Conservation (phyloP, 1,140 invertebrate genomes). For the Drosophila sulfurigaster region DNA sequence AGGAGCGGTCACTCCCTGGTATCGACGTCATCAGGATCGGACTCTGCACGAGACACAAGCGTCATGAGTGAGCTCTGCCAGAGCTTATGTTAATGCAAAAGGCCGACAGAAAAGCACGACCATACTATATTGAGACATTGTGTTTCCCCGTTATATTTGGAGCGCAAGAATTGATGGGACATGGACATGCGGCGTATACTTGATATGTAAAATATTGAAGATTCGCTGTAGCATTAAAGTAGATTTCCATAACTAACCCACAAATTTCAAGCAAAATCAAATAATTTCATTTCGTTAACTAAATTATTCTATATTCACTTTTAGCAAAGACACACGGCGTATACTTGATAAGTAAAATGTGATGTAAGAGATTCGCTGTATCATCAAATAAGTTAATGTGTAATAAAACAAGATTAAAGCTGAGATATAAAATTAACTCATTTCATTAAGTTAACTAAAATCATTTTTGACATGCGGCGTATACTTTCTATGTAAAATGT, state of each 20-base stretch:
- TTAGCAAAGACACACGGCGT: too few relatives aligned
- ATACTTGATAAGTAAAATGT: too few relatives aligned
- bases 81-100: conserved; percentile 72
- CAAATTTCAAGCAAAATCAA: too few relatives aligned
- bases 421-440: too few relatives aligned
- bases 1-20: conserved; percentile 2
- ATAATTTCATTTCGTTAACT: too few relatives aligned
- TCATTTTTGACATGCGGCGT: too few relatives aligned
- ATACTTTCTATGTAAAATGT: too few relatives aligned
- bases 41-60: background rate
- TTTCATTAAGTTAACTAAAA: too few relatives aligned
- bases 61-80: conserved; percentile 18
- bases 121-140: conserved; percentile 11
- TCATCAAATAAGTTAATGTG: too few relatives aligned
- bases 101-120: conserved; percentile 39
- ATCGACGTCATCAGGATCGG: conserved; percentile 35
- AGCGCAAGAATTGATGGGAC: background rate
- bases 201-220: conserved; percentile 59
- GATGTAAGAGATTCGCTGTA: too few relatives aligned
- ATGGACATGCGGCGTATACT: conserved; percentile 54
- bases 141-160: background rate
- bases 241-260: background rate
- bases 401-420: too few relatives aligned
- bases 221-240: conserved; percentile 8
- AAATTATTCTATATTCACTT: too few relatives aligned